A percentile compares a stretch with the other conserved stretches of the same genome.
These are phyloP conservation scores for Epizoanthus fatuus DNA, from an alignment of 92 coral and sea anemone genomes.

Conservation along the genomic window DNA sequence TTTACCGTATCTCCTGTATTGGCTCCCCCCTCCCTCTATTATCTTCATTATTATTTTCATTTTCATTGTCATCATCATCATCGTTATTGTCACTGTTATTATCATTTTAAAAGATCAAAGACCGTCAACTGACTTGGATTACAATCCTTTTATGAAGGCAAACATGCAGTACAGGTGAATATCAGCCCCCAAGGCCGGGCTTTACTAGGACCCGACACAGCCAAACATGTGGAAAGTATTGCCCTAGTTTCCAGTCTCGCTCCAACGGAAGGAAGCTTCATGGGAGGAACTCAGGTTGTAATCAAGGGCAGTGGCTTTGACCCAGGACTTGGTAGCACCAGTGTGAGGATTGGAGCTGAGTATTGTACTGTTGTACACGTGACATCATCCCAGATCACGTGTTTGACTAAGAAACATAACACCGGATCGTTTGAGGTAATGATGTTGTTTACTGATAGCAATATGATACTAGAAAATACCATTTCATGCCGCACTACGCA, in stretches of 20 bases:
- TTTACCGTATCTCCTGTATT: not conserved
- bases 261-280: slow-evolving; percentile 87
- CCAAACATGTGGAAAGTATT: slow-evolving; percentile 55
- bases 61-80: no score
- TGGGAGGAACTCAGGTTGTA: slow-evolving; percentile 82
- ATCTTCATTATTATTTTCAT: no score
- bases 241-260: slow-evolving; percentile 70
- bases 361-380: slow-evolving; percentile 62
- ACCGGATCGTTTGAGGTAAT: slow-evolving; percentile 84
- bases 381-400: slow-evolving; percentile 70
- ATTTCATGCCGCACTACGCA: no score
- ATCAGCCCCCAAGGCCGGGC: slow-evolving; percentile 64
- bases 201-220: slow-evolving; percentile 60
- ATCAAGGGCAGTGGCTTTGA: slow-evolving; percentile 89
- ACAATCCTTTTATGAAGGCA: slow-evolving; percentile 31
- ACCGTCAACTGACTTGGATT: no score
- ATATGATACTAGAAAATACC: no score
- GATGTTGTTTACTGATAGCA: not conserved
- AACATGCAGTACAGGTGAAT: slow-evolving; percentile 46
- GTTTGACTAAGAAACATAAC: slow-evolving; percentile 71
- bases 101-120: no score
- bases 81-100: no score
- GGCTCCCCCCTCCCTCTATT: no score
- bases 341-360: slow-evolving; percentile 71
- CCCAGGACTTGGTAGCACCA: slow-evolving; percentile 67